A percentile compares a stretch with the other conserved stretches of the same genome.
These are phyloP conservation scores for Meiosimyza decipiens DNA, from an alignment of 2,888 invertebrate species.

Conservation along the genomic window DNA sequence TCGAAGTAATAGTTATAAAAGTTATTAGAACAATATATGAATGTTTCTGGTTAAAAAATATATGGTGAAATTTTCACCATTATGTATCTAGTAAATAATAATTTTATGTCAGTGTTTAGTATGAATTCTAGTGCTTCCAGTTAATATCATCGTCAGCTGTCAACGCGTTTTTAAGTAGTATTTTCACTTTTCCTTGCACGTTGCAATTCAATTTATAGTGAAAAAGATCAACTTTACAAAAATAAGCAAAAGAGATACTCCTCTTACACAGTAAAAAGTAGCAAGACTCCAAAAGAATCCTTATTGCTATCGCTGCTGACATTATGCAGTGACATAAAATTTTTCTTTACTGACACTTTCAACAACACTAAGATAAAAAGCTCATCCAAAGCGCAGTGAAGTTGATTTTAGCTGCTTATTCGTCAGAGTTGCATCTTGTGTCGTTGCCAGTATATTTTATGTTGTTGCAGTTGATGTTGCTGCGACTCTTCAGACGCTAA, in stretches of 20 bases:
- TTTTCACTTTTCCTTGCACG: conserved; percentile 20
- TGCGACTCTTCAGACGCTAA: not conserved
- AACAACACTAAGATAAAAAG: conserved; percentile 9
- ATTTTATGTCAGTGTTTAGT: too few relatives aligned
- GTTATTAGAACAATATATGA: not conserved
- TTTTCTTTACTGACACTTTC: conserved; percentile 27
- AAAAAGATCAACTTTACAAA: conserved; percentile 1
- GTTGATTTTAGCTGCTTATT: conserved; percentile 7
- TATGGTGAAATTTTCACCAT: too few relatives aligned
- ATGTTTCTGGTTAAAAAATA: too few relatives aligned
- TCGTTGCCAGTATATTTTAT: too few relatives aligned
- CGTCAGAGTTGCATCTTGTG: not conserved
- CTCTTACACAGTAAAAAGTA: not conserved
- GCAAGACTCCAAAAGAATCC: conserved; percentile 11
- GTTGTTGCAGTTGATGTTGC: not conserved
- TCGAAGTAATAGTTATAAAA: too few relatives aligned
- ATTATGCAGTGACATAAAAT: conserved; percentile 25
- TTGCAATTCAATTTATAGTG: conserved; percentile 28
- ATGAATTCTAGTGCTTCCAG: not conserved
- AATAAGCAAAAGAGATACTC: not conserved
- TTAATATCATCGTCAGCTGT: not conserved
- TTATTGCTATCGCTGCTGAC: not conserved
- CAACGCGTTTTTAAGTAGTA: conserved; percentile 28
- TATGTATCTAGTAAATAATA: too few relatives aligned
- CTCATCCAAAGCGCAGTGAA: conserved; percentile 15